A percentile compares a stretch with the other conserved stretches of the same genome.
These are phyloP conservation scores for Gerris buenoi DNA, from an alignment of 1,140 invertebrate species.

Conservation along the genomic window DNA sequence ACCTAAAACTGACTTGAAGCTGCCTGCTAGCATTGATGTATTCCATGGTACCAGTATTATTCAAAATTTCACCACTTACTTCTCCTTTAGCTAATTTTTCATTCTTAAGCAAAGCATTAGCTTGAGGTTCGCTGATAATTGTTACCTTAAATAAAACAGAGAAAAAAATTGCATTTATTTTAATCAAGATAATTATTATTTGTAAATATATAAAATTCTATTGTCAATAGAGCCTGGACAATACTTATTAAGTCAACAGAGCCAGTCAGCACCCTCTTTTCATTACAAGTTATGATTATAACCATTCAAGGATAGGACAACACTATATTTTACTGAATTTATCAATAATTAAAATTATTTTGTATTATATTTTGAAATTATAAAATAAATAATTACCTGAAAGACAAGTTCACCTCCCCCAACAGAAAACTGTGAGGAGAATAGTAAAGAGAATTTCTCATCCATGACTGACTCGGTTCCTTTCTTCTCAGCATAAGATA, in stretches of 20 bases:
- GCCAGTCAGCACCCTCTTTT: too few species aligned
- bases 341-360: too few species aligned
- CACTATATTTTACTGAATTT: too few species aligned
- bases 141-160: conserved; percentile 50
- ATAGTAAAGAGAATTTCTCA: conserved; percentile 88
- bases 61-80: conserved; percentile 83
- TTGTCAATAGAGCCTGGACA: too few species aligned
- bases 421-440: conserved; percentile 84
- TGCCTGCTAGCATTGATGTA: conserved; percentile 64
- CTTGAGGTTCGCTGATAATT: conserved; percentile 77
- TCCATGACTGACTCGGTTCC: conserved; percentile 96
- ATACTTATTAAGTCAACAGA: too few species aligned
- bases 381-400: conserved; percentile 39
- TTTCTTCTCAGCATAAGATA: conserved; percentile 83
- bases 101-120: conserved; percentile 64
- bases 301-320: too few species aligned
- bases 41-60: conserved; percentile 88
- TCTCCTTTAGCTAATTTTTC: conserved; percentile 56
- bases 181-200: too few species aligned
- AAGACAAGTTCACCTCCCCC: conserved; percentile 79
- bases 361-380: too few species aligned
- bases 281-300: too few species aligned
- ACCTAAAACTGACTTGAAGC: conserved; percentile 69
- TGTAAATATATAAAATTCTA: too few species aligned
- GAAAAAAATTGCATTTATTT: too few species aligned